Base-by-base conservation (phyloP, 1,140 invertebrate genomes). In the Anoplophora glabripennis region DNA sequence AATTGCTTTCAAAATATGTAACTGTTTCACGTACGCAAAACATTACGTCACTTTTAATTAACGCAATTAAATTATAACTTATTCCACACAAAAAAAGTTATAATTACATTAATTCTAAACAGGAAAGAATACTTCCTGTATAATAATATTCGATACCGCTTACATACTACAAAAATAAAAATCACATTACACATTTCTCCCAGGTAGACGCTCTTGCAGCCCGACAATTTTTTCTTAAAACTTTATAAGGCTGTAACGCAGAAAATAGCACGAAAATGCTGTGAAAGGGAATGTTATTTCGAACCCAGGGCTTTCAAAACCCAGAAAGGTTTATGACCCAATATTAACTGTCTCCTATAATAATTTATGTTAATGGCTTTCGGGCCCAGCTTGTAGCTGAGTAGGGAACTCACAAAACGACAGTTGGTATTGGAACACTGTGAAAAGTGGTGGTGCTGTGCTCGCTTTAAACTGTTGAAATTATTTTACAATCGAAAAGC, bases 281-380 rank as follows among this genome's bases (percentile, higher is more conserved):
- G 21, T 28, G 3, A 44, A 52, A 51, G 33, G 49, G 52, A 45
- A n/a, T 35, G 53, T 28, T 28, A 61, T 49, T 34, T 47, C 59
- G 51, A 28, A 59, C 61, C 62, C 59, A 53, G 52, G 57, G 60
- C 53, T 69, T 67, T 61, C 42, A 54, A 48, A 54, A 41, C 52
- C 52, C 63, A 64, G 61, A 60, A 59, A 60, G 57, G 68, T 76
- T 76, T 75, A 76, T 73, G 72, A 73, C 72, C 71, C 72, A 74
- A 73, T 76, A 75, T 74, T 74, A 74, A 75, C 72, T 74, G 75
- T 75, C 75, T 75, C 73, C 74, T 66, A 70, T 72, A 72, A 76
- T 75, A 76, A 76, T 76, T 76, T 75, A 75, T 76, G 73, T 74
- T 76, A 76, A 76, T 76, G 75, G 72, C 65, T 64, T 66, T 66